Percentiles rank a stretch among this genome's conserved stretches.
These are phyloP conservation scores for Diarsia dahlii DNA, from an alignment of 2,888 invertebrate genomes.

Conservation along the genomic window DNA sequence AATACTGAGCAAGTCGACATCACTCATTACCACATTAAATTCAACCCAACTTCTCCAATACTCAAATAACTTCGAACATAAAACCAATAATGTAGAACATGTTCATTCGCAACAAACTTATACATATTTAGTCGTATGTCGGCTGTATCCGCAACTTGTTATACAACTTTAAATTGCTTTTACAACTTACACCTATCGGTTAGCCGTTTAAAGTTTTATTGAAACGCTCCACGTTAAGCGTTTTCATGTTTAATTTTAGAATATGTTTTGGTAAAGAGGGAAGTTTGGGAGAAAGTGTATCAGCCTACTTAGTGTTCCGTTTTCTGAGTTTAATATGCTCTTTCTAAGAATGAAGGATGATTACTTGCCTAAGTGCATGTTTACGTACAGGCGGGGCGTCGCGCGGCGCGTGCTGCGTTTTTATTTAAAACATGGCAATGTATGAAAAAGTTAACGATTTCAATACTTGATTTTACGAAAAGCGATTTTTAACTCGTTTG, in stretches of 20 bases:
- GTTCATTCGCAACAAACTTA: constrained; percentile 21
- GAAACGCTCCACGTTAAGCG: constrained; percentile 21
- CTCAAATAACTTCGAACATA: constrained; percentile 13
- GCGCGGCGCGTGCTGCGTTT: no score
- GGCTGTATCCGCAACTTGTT: constrained; percentile 46
- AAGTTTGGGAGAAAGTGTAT: not conserved
- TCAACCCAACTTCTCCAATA: constrained; percentile 2
- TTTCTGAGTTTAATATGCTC: not conserved
- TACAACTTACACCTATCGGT: constrained; percentile 49
- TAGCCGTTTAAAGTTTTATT: constrained; percentile 53
- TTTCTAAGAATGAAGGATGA: no score
- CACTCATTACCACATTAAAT: not conserved
- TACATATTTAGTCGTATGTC: constrained; percentile 27
- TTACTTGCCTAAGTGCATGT: no score
- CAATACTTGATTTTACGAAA: no score
- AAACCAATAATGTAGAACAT: constrained; percentile 30
- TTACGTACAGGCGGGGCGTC: no score
- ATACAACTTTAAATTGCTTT: constrained; percentile 69
- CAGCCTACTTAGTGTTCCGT: not conserved
- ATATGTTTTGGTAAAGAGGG: not conserved
- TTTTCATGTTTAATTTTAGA: constrained; percentile 15
- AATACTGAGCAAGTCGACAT: not conserved
- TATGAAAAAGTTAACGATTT: no score
- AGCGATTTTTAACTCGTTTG: no score
- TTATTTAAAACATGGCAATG: no score